These are phyloP conservation scores for Artemia franciscana DNA, from an alignment of 1,140 invertebrate genomes.

Conservation along the genomic window DNA sequence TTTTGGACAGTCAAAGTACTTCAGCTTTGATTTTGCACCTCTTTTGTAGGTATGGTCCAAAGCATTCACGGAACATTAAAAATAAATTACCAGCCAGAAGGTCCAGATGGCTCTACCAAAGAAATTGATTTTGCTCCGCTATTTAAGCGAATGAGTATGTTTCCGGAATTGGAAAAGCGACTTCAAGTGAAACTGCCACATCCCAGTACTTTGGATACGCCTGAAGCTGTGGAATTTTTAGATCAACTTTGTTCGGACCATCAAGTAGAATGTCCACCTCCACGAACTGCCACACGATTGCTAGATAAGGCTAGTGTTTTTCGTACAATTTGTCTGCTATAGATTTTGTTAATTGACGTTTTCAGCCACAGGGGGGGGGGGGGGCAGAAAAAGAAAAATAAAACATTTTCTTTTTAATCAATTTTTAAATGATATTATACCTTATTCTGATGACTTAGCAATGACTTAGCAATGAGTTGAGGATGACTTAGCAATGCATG, in stretches of 20 bases:
- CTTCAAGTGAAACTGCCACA: constrained; percentile 62
- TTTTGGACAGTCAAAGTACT: too few relatives aligned
- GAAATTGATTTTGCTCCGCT: constrained; percentile 96
- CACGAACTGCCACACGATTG: constrained; percentile 70
- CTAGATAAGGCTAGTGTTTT: constrained; percentile 74
- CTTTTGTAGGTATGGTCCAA: constrained; percentile 37
- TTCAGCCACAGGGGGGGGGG: too few relatives aligned
- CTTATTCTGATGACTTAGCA: too few relatives aligned
- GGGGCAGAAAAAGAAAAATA: too few relatives aligned
- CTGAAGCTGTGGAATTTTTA: constrained; percentile 42
- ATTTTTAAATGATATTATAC: too few relatives aligned
- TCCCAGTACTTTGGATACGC: constrained; percentile 34
- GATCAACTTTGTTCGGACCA: constrained; percentile 62
- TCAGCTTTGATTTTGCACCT: too few relatives aligned
- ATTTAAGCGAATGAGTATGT: constrained; percentile 75
- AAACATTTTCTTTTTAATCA: too few relatives aligned
- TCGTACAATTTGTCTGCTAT: too few relatives aligned
- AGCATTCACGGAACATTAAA: constrained; percentile 38
- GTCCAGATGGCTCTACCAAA: constrained; percentile 40
- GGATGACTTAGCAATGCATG: too few relatives aligned
- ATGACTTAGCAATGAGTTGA: too few relatives aligned
- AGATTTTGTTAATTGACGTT: too few relatives aligned
- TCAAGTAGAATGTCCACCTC: constrained; percentile 71
- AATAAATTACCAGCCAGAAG: constrained; percentile 79
- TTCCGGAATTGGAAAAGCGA: constrained; percentile 60